Evolutionary conservation across 2,888 invertebrate species (phyloP).

Genomic region (Pyrrhia umbra): DNA sequence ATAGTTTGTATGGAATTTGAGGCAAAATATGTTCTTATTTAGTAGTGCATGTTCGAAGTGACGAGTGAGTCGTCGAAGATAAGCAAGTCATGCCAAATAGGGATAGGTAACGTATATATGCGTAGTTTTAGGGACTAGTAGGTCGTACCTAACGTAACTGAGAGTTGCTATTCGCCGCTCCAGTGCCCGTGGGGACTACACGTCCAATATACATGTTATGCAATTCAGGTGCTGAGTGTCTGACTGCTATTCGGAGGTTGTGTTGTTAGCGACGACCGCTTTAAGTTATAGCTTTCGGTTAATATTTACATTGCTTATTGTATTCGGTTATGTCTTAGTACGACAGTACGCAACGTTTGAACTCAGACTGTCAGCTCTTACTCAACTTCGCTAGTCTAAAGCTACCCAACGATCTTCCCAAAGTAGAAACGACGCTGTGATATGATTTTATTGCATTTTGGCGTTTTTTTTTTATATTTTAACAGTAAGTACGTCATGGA

Average conservation of each 20-base stretch:
- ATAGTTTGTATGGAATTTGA: constrained; percentile 4
- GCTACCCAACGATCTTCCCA: constrained; percentile 61
- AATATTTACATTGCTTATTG: constrained; percentile 22
- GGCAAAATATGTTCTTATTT: constrained; percentile 28
- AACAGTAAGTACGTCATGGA: constrained; percentile 32
- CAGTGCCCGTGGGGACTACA: constrained; percentile 15
- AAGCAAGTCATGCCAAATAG: constrained; percentile 46
- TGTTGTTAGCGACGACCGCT: constrained; percentile 1
- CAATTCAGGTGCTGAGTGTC: constrained; percentile 36
- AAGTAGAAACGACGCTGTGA: constrained; percentile 62
- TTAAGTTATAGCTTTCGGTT: constrained; percentile 29
- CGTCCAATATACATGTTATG: constrained; percentile 2
- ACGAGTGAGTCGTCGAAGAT: constrained; percentile 25
- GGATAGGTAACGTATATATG: constrained; percentile 29
- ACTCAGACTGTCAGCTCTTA: constrained; percentile 39
- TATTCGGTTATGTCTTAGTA: constrained; percentile 16
- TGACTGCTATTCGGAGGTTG: constrained; percentile 12
- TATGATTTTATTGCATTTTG: constrained; percentile 50
- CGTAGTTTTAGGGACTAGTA: constrained; percentile 21
- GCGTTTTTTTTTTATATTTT: constrained; percentile 31
- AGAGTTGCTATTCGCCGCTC: constrained; percentile 25
- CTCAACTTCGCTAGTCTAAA: constrained; percentile 58
- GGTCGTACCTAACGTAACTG: not conserved
- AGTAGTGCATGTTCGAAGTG: constrained; percentile 18
- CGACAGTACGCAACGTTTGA: constrained; percentile 10